phyloP scores from a whole-genome alignment of 2,888 invertebrate species.

The Meteorus colon region DNA sequence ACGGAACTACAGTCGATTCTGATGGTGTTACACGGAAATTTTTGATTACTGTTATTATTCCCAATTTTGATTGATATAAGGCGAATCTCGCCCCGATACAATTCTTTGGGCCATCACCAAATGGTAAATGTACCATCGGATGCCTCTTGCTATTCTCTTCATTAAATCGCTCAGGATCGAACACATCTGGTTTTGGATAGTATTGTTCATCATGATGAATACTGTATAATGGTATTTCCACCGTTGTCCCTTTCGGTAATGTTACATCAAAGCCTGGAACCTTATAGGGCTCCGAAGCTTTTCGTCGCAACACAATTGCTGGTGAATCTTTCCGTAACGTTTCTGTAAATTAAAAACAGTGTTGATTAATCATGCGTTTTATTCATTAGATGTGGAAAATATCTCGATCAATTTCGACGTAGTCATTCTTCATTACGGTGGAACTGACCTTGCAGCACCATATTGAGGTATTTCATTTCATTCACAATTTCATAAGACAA shows the following conservation, averaged over 20 bases:
- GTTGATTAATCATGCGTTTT: neutral
- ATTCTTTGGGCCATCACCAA: constrained; percentile 66
- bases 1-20: constrained; percentile 60
- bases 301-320: constrained; percentile 61
- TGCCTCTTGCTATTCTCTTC: constrained; percentile 54
- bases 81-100: constrained; percentile 66
- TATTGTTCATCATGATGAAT: constrained; percentile 45
- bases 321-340: constrained; percentile 73
- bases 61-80: constrained; percentile 69
- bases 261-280: constrained; percentile 44
- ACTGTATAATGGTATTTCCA: constrained; percentile 44
- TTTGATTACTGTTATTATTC: constrained; percentile 64
- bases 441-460: constrained; percentile 61
- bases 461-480: constrained; percentile 70
- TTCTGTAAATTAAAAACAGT: constrained; percentile 58
- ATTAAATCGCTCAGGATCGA: constrained; percentile 61
- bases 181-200: constrained; percentile 57
- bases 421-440: neutral
- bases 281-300: constrained; percentile 55
- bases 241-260: constrained; percentile 39
- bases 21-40: constrained; percentile 67
- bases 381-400: neutral
- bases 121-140: constrained; percentile 59
- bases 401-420: too few species aligned
- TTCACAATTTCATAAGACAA: constrained; percentile 68